These are phyloP conservation scores for Anastrepha obliqua DNA, from an alignment of 1,140 invertebrate species.

Conservation along the genomic window DNA sequence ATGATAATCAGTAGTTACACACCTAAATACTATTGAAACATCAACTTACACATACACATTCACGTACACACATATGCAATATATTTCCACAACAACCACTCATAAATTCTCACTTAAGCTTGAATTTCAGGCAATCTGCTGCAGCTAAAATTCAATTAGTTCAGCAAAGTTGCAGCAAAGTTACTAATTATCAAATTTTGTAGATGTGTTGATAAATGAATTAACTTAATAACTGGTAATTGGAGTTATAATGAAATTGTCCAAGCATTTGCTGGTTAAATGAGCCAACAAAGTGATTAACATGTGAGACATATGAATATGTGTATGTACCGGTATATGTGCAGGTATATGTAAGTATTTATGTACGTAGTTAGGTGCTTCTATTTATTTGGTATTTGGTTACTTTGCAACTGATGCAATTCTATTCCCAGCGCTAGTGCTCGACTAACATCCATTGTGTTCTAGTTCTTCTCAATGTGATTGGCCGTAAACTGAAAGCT, in stretches of 20 bases:
- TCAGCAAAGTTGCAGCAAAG: neutral
- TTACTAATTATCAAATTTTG: slow-evolving; percentile 2
- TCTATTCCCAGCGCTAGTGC: too few relatives aligned
- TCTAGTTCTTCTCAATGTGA: too few relatives aligned
- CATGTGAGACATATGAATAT: too few relatives aligned
- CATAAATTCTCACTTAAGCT: neutral
- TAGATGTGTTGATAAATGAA: neutral
- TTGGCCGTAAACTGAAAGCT: too few relatives aligned
- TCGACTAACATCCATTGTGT: too few relatives aligned
- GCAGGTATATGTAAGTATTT: neutral
- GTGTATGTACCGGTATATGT: neutral
- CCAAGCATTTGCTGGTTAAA: neutral
- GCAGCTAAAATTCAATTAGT: neutral
- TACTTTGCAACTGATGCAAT: too few relatives aligned
- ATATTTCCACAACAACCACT: neutral
- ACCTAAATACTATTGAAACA: too few relatives aligned
- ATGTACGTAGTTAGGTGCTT: neutral
- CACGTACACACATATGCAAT: neutral
- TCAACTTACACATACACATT: neutral
- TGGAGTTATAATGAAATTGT: neutral
- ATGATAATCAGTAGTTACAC: slow-evolving; percentile 5
- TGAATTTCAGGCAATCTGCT: neutral
- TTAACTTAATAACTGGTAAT: neutral
- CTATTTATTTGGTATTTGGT: too few relatives aligned
- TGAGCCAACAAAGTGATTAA: neutral